Base-by-base conservation (phyloP, 2,113 vertebrate species). In the Centrocercus urophasianus region DNA sequence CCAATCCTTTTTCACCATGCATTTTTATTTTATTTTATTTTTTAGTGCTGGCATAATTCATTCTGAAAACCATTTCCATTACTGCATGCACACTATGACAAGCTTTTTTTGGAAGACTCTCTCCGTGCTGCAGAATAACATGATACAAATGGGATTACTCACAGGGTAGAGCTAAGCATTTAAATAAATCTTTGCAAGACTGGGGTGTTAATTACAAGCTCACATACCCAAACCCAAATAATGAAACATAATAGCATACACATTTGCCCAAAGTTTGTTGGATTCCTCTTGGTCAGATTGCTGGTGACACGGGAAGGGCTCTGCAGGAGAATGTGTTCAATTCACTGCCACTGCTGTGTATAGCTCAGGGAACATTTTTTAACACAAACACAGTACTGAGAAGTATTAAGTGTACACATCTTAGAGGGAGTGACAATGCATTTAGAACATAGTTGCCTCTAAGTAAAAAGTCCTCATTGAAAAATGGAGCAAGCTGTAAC, bases 141-240 rank as follows among this genome's bases (percentile, higher is more conserved):
- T 86, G 69, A 65, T 36, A 45, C 80, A 88, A 92, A 96, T 88
- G 80, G 74, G 83, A 96, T 95, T 96, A 88, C 40, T 88, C 88
- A 82, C 0, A 2, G 61, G 52, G 47, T 1, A 81, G 63, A 83
- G 52, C 80, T 86, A 93, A 94, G 63, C 13, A 1, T 71, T 86
- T 89, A 75, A n/a, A 84, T 27, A 78, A 72, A 72, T 81, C 83
- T 93, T 67, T 81, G 57, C 2, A 2, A 50, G 72, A 92, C 21
- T 47, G 25, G 61, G 20, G 79, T 34, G 47, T 78, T 95, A 94
- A 94, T 94, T 92, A 77, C 42, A 42, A 61, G 56, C 63, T 92
- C 6, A 1, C 22, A 43, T 47, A 52, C 10, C 38, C 67, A 61
- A 90, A 70, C 15, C 42, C 60, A 88, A 91, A 94, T 50, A 94